Conservation (phyloP, 2,888 invertebrate species). For the Strigamia maritima region DNA sequence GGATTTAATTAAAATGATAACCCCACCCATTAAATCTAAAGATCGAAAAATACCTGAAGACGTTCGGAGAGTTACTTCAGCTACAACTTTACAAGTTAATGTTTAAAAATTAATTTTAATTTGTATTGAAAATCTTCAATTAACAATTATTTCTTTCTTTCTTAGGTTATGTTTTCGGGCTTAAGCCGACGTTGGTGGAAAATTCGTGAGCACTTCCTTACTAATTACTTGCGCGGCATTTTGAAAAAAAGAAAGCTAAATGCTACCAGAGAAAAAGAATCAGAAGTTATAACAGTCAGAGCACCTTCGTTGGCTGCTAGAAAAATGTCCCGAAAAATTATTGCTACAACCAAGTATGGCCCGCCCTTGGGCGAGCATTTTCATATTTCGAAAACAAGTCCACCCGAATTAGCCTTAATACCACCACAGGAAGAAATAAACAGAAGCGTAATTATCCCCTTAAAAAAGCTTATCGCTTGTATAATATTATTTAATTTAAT, state of each 20-base stretch:
- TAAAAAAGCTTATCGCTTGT: not conserved
- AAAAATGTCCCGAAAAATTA: not conserved
- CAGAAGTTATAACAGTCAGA: not conserved
- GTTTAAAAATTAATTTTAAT: not conserved
- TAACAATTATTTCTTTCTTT: not conserved
- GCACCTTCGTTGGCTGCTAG: not conserved
- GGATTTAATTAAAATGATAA: not conserved
- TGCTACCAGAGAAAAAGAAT: not conserved
- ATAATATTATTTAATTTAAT: not conserved
- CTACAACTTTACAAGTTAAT: not conserved
- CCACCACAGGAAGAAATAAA: not conserved
- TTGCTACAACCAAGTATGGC: not conserved
- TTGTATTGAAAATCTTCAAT: not conserved
- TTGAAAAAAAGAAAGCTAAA: not conserved
- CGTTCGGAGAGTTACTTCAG: not conserved
- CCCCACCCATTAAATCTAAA: not conserved
- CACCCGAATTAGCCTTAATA: not conserved
- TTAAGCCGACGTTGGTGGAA: not conserved
- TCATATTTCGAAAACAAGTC: not conserved
- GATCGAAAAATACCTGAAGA: not conserved
- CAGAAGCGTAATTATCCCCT: not conserved
- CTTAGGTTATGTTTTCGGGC: not conserved
- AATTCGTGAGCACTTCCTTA: not conserved
- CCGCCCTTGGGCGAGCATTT: not conserved
- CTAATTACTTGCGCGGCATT: not conserved